phyloP scores from a whole-genome alignment of 2,113 vertebrate species.

The Parotia lawesii region DNA sequence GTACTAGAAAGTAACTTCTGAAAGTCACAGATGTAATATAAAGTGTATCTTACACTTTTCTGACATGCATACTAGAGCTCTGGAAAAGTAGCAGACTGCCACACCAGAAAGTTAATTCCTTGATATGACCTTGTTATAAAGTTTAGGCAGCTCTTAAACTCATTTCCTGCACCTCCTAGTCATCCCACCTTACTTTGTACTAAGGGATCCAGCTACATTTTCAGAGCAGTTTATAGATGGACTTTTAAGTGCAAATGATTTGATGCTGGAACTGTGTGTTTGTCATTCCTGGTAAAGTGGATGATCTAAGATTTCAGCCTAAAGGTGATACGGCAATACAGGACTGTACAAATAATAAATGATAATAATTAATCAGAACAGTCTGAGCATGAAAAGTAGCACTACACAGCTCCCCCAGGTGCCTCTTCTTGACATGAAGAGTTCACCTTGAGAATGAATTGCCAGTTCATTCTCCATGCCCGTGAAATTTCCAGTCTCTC shows the following conservation, averaged over 20 bases:
- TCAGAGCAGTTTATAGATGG: neutral
- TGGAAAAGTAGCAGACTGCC: neutral
- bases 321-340: conserved; percentile 10
- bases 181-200: neutral
- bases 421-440: neutral
- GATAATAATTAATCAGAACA: conserved; percentile 54
- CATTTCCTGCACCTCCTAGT: neutral
- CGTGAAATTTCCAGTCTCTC: conserved; percentile 30
- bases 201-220: neutral
- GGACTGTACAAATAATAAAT: conserved; percentile 28
- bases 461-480: conserved; percentile 22
- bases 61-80: neutral
- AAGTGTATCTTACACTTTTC: neutral
- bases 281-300: neutral
- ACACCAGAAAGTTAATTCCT: neutral
- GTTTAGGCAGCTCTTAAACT: neutral
- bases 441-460: conserved; percentile 59
- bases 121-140: neutral
- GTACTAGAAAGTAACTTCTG: neutral
- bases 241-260: neutral
- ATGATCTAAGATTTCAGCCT: conserved; percentile 19
- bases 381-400: conserved; percentile 28
- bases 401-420: conserved; percentile 7
- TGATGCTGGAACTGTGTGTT: neutral
- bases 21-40: neutral